Evolutionary conservation across 2,113 vertebrate genomes (phyloP).

Genomic region (Natator depressus): DNA sequence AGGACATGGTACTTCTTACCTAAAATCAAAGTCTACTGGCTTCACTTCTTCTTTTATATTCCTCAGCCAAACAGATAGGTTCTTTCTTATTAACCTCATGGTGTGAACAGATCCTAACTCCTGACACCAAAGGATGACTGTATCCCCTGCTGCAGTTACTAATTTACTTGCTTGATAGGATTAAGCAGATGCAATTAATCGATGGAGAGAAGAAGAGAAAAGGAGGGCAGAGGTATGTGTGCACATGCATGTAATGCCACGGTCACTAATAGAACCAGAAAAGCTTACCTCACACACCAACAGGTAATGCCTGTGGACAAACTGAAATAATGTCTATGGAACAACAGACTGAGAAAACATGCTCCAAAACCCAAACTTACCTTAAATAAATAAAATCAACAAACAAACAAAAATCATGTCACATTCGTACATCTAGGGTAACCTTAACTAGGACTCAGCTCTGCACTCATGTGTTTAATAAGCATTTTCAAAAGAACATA

Average conservation of each 20-base stretch:
- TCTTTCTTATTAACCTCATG: not conserved
- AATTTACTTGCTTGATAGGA: not conserved
- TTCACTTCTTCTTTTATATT: not conserved
- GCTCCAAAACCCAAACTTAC: not conserved
- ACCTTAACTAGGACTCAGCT: not conserved
- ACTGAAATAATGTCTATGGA: not conserved
- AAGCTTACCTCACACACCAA: not conserved
- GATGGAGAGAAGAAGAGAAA: not conserved
- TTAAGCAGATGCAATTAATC: not conserved
- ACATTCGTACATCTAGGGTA: not conserved
- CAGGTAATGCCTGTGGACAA: not conserved
- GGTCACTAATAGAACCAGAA: not conserved
- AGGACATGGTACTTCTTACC: not conserved
- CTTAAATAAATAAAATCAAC: not conserved
- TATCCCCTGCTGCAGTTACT: not conserved
- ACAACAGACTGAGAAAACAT: not conserved
- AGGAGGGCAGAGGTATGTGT: not conserved
- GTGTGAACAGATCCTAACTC: not conserved
- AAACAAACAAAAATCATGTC: not conserved
- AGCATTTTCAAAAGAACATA: too few relatives aligned
- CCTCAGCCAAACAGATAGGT: not conserved
- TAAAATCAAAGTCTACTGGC: not conserved
- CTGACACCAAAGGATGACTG: not conserved
- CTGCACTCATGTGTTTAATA: not conserved
- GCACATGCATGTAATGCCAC: not conserved